Base-by-base conservation (phyloP, 2,797 vertebrate species). In the Chlorospingus semifuscus region DNA sequence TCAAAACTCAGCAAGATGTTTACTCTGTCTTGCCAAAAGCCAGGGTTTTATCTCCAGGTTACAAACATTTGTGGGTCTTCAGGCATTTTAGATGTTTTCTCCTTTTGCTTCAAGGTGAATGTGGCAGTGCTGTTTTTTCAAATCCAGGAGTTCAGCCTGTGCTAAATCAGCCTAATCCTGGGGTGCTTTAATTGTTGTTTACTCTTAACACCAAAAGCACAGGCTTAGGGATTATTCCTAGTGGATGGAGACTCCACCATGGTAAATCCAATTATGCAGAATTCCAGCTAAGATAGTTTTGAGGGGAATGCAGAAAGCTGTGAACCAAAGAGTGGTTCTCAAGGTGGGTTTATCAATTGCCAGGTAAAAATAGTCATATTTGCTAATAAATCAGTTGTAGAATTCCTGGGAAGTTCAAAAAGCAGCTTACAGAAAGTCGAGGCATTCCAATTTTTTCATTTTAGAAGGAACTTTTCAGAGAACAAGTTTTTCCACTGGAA, bases 401-500 rank as follows among this genome's bases (percentile, higher is more conserved):
- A 72, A 59, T 63, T 70, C 63, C 64, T 47, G 20, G 15, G n/a
- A 72, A 37, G 26, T 52, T 74, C 32, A 63, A 21, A 56, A 70
- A 15, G 34, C 32, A 36, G 20, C 27, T 59, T 10, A 42, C 0
- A 70, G 32, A 63, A 80, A 21, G 50, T 56, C 0, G 4, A 72
- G 20, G 22, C 14, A 4, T 72, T 79, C 14, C 10, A 21, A 1
- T 42, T 63, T 49, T 70, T 74, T 34, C 14, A 9, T 85, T 70
- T 89, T 46, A 55, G 37, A 56, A 83, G 52, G n/a, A 80, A 55
- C 19, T 66, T 60, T 39, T 53, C 1, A 2, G 23, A 0, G 0
- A 89, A 44, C 41, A 71, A 21, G 8, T 57, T 76, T 91, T 94
- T 74, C 56, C 27, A 24, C 26, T 94, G 68, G 82, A 80, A 87